Conservation (phyloP, 2,113 vertebrate genomes). For the Orycteropus afer region DNA sequence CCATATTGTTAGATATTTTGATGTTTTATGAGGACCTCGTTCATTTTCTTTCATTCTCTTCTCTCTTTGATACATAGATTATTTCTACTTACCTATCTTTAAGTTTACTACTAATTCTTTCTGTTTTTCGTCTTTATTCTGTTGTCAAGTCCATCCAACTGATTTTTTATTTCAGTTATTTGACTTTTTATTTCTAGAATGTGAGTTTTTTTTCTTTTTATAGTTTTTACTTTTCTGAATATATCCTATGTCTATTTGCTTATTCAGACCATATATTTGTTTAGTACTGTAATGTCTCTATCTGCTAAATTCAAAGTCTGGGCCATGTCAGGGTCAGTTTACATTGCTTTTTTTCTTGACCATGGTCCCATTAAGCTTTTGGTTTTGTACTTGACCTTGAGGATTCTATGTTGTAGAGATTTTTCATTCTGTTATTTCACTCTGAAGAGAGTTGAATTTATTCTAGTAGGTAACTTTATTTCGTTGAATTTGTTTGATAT, state of each 20-base stretch:
- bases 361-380: no score
- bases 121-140: background rate
- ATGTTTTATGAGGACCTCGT: background rate
- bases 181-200: conserved; percentile 15
- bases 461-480: background rate
- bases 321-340: background rate
- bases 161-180: conserved; percentile 3
- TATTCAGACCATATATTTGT: background rate
- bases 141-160: background rate
- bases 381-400: background rate
- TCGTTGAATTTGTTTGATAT: background rate
- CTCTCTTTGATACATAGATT: background rate
- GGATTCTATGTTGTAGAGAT: background rate
- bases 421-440: background rate
- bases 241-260: background rate
- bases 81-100: background rate
- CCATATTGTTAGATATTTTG: background rate
- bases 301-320: background rate
- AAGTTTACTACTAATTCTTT: background rate
- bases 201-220: background rate
- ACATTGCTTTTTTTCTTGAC: background rate
- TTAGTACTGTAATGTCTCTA: background rate
- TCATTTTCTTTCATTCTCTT: background rate
- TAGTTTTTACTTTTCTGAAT: background rate
- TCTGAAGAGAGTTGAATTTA: background rate